Conservation (phyloP, 2,113 vertebrate species). For the Nyctereutes procyonoides region DNA sequence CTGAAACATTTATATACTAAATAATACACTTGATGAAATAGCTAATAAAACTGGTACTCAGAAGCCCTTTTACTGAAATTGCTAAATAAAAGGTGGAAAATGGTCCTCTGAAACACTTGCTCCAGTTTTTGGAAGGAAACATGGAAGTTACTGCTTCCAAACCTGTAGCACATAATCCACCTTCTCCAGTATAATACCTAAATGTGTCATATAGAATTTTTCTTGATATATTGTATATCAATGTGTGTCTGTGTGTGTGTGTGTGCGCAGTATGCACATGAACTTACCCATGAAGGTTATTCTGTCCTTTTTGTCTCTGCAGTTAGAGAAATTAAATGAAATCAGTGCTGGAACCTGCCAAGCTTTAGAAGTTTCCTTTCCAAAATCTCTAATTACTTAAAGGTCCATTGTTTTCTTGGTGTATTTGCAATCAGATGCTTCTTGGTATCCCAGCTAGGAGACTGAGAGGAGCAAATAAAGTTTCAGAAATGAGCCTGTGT, state of each 20-base stretch:
- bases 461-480: not conserved
- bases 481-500: not conserved
- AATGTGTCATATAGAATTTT: not conserved
- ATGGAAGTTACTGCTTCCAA: not conserved
- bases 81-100: not conserved
- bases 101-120: not conserved
- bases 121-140: not conserved
- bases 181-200: not conserved
- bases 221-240: not conserved
- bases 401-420: conserved; percentile 71
- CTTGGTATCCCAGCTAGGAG: conserved; percentile 36
- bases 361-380: conserved; percentile 69
- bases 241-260: not conserved
- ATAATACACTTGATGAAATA: not conserved
- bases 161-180: not conserved
- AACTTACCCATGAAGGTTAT: conserved; percentile 16
- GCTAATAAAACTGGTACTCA: not conserved
- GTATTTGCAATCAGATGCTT: conserved; percentile 66
- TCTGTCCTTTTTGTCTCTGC: not conserved
- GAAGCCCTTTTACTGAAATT: not conserved
- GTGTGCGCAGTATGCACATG: not conserved
- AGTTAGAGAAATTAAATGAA: not conserved
- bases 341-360: conserved; percentile 48
- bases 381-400: not conserved
- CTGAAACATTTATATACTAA: not conserved